Evolutionary conservation across 2,888 invertebrate species (phyloP), one percentile per base, ranked within the genome.

Genomic region (Maniola hyperantus): DNA sequence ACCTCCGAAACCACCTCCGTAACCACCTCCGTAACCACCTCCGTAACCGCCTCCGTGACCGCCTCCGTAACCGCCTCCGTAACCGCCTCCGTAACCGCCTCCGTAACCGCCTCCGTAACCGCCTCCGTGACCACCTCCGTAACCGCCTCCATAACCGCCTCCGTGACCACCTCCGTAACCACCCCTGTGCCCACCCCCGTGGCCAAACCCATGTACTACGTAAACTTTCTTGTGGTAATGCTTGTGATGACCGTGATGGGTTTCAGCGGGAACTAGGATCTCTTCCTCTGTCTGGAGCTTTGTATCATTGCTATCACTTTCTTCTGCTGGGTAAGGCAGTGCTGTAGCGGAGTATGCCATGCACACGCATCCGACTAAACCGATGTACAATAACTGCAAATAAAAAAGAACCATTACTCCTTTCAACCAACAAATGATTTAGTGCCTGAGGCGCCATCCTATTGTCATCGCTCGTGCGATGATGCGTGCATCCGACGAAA

Each of bases 341-440:
- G 82, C 83, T 50, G 77, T 73, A 0, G 80, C 77, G 72, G 26
- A 26, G 26, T 81, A 83, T 18, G 85, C 86, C 70, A 82, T 44
- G 73, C 79, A 79, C 18, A 75, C 77, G 77, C 83, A 84, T 55
- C 83, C 15, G 18, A 87, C 63, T 42, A 88, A 69, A 53, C 77
- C 75, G 7, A 80, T 65, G 66, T 73, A 79, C 42, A 83, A 59
- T 20, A 83, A 62, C 89, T 89, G 78, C 0, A 79, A 80, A 54
- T 5, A 69, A 50, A 69, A 60, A 62, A 51, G 4, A 26, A 26
- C 1, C 26, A 26, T 26, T 26, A 26, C 26, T 26, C 1, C 4
- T 4, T 26, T 26, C 26, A 26, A 26, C 26, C 26, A 2, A 26
- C 26, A 26, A 26, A n/a, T n/a, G n/a, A n/a, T n/a, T n/a, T n/a